Base-by-base conservation (phyloP, 2,797 vertebrate genomes). In the Danio tinwini region DNA sequence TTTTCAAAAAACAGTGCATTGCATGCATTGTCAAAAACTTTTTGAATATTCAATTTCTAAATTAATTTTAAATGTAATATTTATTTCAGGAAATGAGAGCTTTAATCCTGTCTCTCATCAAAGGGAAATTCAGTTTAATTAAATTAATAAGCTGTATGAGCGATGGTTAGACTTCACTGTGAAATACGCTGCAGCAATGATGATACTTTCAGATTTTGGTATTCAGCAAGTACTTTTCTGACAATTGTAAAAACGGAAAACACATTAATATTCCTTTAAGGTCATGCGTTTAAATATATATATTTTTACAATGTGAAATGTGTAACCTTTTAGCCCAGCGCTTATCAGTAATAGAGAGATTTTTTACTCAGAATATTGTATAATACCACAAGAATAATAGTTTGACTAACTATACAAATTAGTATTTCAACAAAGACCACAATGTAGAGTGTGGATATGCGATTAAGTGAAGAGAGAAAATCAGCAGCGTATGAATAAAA, bases 381-480 rank as follows among this genome's bases (percentile, higher is more conserved):
- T 5, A 44, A 55, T 44, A 56, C 44, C 17, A 16, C 17, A 58
- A n/a, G 56, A 29, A 58, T 29, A 11, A 56, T 21, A 17, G 16
- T 70, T 70, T 53, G 9, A 44, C 40, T 16, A 21, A 62, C 11
- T 9, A 11, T 17, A 17, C 7, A 59, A 59, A 44, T 68, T 40
- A 19, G 7, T 39, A 49, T 11, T 49, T 67, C 42, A 58, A 8
- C 11, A 4, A 5, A 7, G 29, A 59, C 16, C 53, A 11, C 5
- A 77, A 47, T 4, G 11, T 12, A 47, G 40, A 50, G 29, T 71
- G 29, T 70, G 64, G 74, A 83, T 75, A 71, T 71, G 62, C 56
- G 69, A 74, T 74, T 68, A 72, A 50, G 82, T 56, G 39, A 50
- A 72, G 45, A 67, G 45, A 83, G 63, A 83, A 78, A 79, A 71